Conservation (phyloP, 2,797 vertebrate genomes). For the Graptemys geographica region DNA sequence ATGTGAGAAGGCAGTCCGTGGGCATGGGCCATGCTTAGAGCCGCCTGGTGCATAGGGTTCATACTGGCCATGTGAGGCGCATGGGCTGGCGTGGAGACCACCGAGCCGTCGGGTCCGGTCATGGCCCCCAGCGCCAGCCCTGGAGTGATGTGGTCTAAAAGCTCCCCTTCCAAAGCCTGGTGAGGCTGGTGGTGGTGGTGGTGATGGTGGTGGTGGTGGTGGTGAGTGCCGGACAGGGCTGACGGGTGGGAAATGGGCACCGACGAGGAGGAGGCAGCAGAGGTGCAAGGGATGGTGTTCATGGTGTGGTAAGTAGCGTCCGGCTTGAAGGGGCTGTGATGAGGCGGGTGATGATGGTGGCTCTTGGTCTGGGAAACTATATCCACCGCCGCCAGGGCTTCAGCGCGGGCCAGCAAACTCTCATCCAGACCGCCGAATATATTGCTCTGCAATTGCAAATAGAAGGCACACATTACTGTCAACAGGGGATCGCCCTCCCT, state of each 20-base stretch:
- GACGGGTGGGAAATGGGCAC: constrained; percentile 92
- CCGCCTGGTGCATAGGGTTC: constrained; percentile 99
- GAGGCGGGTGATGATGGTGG: constrained; percentile 97
- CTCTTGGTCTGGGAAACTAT: constrained; percentile 98
- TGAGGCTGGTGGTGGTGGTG: constrained; percentile 97
- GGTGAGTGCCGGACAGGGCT: constrained; percentile 86
- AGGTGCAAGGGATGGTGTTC: constrained; percentile 97
- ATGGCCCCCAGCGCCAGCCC: constrained; percentile 95
- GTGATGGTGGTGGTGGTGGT: constrained; percentile 94
- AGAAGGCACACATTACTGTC: constrained; percentile 99
- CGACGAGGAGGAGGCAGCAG: constrained; percentile 90
- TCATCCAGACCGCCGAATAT: constrained; percentile 99
- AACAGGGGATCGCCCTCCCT: constrained; percentile 87
- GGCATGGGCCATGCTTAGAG: constrained; percentile 96
- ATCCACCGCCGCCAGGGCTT: constrained; percentile 99
- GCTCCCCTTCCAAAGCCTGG: constrained; percentile 96
- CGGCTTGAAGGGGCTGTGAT: constrained; percentile 99
- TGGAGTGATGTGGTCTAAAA: constrained; percentile 97
- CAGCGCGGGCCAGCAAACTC: constrained; percentile 99
- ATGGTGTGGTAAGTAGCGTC: constrained; percentile 99
- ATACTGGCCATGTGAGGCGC: constrained; percentile 97
- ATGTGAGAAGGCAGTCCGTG: constrained; percentile 95
- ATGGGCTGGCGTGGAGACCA: constrained; percentile 94
- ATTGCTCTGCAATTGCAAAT: constrained; percentile 99
- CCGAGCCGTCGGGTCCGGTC: constrained; percentile 94